Evolutionary conservation across 2,888 invertebrate genomes (phyloP).

Genomic region (Chaetogeoica ovagalla): DNA sequence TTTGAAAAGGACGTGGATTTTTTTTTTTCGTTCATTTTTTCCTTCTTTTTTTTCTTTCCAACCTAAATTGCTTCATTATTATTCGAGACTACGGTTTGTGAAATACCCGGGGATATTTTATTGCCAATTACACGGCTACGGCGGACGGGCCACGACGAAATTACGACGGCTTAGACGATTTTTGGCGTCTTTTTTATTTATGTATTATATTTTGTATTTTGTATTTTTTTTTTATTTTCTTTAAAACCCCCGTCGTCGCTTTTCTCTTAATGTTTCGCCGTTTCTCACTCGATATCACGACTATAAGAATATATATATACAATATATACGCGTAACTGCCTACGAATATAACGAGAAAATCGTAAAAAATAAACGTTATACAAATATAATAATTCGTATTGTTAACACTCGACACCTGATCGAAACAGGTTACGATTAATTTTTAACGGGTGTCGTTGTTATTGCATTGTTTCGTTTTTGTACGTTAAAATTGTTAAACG

Average conservation of each 20-base stretch:
- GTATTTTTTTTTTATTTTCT: neutral
- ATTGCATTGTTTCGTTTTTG: too few species aligned
- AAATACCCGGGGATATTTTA: neutral
- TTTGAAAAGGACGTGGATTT: constrained; percentile 4
- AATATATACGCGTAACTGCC: too few species aligned
- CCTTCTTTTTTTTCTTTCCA: neutral
- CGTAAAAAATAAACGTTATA: too few species aligned
- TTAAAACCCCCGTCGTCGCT: neutral
- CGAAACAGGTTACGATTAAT: too few species aligned
- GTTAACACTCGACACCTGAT: neutral
- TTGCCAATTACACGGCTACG: constrained; percentile 12
- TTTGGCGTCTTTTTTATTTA: neutral
- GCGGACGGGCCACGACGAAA: neutral
- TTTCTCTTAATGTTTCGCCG: neutral
- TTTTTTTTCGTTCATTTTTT: neutral
- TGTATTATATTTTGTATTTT: too few species aligned
- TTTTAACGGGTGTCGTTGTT: too few species aligned
- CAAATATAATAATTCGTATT: too few species aligned
- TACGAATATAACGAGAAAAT: too few species aligned
- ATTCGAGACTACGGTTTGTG: constrained; percentile 7
- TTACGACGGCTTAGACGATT: neutral
- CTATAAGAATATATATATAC: too few species aligned
- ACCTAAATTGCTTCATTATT: constrained; percentile 1
- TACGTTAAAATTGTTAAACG: too few species aligned
- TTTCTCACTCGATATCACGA: neutral